phyloP scores from a whole-genome alignment of 2,113 vertebrate species.

The Salminus brasiliensis region DNA sequence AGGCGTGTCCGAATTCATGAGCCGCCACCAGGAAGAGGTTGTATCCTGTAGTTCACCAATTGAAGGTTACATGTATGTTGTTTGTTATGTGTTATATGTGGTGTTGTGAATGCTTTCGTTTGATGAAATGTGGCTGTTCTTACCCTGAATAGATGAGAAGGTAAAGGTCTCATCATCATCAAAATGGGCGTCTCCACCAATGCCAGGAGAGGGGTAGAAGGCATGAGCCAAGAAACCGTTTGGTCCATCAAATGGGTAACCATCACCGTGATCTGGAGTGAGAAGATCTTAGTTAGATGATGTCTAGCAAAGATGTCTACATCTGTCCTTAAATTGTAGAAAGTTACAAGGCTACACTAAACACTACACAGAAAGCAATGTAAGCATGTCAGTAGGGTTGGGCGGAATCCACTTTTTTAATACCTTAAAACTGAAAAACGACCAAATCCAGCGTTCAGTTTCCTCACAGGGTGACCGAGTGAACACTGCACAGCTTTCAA shows the following conservation, averaged over 20 bases:
- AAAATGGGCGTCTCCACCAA: slow-evolving; percentile 89
- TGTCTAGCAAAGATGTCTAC: too few relatives aligned
- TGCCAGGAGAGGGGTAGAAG: slow-evolving; percentile 68
- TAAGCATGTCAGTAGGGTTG: too few relatives aligned
- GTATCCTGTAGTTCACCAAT: slow-evolving; percentile 71
- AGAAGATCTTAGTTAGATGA: neutral
- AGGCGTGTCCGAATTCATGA: slow-evolving; percentile 93
- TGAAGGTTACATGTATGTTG: neutral
- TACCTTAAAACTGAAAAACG: too few relatives aligned
- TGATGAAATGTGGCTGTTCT: neutral
- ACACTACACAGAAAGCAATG: too few relatives aligned
- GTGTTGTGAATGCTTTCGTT: neutral
- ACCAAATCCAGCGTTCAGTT: too few relatives aligned
- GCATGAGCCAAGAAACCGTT: slow-evolving; percentile 81
- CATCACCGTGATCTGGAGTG: slow-evolving; percentile 80
- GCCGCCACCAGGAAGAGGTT: slow-evolving; percentile 90
- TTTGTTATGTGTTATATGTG: neutral
- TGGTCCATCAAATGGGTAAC: slow-evolving; percentile 82
- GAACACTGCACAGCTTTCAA: too few relatives aligned
- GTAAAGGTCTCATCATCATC: slow-evolving; percentile 84
- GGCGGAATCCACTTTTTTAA: too few relatives aligned
- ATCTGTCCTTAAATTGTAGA: too few relatives aligned
- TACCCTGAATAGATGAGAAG: slow-evolving; percentile 63
- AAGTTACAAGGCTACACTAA: too few relatives aligned
- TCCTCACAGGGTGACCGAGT: too few relatives aligned